Evolutionary conservation across 2,113 vertebrate genomes (phyloP).

Genomic region (Anoplopoma fimbria): DNA sequence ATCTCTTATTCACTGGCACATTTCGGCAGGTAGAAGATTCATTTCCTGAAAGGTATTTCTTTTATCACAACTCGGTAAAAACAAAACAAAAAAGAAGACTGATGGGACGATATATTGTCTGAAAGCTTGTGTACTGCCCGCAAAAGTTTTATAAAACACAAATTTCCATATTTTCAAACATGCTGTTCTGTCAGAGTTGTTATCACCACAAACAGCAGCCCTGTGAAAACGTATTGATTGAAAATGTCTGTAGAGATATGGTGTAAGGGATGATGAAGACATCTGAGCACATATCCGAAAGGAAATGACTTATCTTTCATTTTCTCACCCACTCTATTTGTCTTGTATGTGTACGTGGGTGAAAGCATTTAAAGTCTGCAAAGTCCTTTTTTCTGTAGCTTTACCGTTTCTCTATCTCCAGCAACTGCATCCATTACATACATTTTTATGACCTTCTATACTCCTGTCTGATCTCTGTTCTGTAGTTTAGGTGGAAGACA

Average conservation of each 20-base stretch:
- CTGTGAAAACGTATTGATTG: constrained; percentile 26
- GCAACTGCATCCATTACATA: not conserved
- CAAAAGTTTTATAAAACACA: not conserved
- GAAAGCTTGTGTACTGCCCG: not conserved
- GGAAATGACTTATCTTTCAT: constrained; percentile 41
- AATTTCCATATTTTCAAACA: constrained; percentile 45
- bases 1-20: constrained; percentile 6
- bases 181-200: not conserved
- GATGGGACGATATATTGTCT: constrained; percentile 2
- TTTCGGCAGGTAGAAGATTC: not conserved
- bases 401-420: constrained; percentile 7
- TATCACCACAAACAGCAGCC: constrained; percentile 11
- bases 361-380: not conserved
- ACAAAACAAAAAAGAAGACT: not conserved
- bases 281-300: not conserved
- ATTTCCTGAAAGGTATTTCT: constrained; percentile 40
- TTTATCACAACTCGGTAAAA: constrained; percentile 6
- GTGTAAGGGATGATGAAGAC: constrained; percentile 45
- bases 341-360: not conserved
- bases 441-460: not conserved
- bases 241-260: constrained; percentile 44
- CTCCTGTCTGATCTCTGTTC: not conserved
- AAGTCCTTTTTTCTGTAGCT: not conserved
- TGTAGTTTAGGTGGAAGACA: not conserved
- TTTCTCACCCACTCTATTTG: constrained; percentile 34